These are phyloP conservation scores for Drosophila anomalipes DNA, from an alignment of 2,888 invertebrate species.

Conservation along the genomic window DNA sequence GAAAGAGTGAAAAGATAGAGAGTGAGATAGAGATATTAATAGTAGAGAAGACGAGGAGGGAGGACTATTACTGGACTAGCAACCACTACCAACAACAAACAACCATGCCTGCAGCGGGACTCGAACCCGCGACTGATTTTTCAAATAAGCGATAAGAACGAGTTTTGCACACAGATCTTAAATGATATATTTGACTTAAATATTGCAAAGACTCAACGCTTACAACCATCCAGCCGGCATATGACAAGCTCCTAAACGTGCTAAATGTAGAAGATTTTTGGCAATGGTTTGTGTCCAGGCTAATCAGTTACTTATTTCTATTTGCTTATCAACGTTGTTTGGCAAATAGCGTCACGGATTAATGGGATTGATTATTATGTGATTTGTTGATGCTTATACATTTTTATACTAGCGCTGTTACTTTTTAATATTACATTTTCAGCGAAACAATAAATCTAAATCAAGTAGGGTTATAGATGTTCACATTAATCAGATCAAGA, in stretches of 20 bases:
- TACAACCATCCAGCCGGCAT: slow-evolving; percentile 35
- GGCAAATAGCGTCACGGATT: neutral
- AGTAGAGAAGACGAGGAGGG: too few species aligned
- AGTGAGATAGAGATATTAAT: too few species aligned
- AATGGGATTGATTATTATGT: neutral
- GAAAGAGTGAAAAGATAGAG: too few species aligned
- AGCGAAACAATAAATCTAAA: neutral
- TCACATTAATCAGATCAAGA: neutral
- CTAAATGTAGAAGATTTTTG: neutral
- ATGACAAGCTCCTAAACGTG: rapidly evolving
- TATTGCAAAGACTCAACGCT: neutral
- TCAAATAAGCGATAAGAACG: too few species aligned
- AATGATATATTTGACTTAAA: too few species aligned
- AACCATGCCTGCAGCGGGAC: slow-evolving; percentile 39
- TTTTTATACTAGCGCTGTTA: neutral
- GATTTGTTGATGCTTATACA: neutral
- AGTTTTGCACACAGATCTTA: neutral
- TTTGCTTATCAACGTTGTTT: neutral
- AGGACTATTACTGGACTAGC: neutral
- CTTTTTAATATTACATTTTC: neutral
- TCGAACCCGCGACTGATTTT: slow-evolving; percentile 43
- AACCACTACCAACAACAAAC: neutral
- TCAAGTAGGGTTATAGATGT: neutral
- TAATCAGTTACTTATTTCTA: neutral
- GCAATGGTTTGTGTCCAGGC: slow-evolving; percentile 3